Base-by-base conservation (phyloP, 2,797 vertebrate species). In the Masticophis lateralis region DNA sequence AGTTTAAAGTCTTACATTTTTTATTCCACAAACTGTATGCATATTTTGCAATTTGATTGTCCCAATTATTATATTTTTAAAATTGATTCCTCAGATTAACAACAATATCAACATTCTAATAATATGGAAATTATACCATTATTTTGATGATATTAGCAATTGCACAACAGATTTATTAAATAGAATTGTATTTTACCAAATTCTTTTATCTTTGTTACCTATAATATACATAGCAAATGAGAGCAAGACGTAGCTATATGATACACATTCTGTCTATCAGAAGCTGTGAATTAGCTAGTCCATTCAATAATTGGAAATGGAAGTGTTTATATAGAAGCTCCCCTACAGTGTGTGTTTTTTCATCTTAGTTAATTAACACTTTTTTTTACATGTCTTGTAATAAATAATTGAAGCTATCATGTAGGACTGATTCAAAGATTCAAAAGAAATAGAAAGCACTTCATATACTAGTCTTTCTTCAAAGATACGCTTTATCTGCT, bases 281-380 rank as follows among this genome's bases (percentile, higher is more conserved):
- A 97, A 97, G 93, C 95, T 97, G 96, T 95, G 96, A 97, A 97
- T 97, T 96, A 97, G 89, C 95, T 95, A 96, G 95, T 95, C 95
- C 96, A 96, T 96, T 97, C 95, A 96, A 95, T 93, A 94, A 95
- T 92, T 93, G 94, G 92, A 96, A 96, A 94, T 91, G 94, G 94
- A 94, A 96, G 61, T 94, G 95, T 66, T 89, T 95, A 95, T 96
- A 96, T 94, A 96, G 95, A 91, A 95, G 92, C 90, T 96, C 95
- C 94, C 95, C 96, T 96, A 94, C 95, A 97, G 95, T 96, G 90
- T 96, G 90, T 18, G 92, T 95, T 95, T 96, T 97, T 97, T 97
- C 95, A 97, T 97, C 96, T 97, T 95, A 95, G 92, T 94, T 97
- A 97, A 97, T 97, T 97, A 97, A 96, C 95, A 95, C 95, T 94